Percentiles rank a stretch among this genome's conserved stretches.
Conservation (phyloP, 2,113 vertebrate genomes). For the Promerops cafer region DNA sequence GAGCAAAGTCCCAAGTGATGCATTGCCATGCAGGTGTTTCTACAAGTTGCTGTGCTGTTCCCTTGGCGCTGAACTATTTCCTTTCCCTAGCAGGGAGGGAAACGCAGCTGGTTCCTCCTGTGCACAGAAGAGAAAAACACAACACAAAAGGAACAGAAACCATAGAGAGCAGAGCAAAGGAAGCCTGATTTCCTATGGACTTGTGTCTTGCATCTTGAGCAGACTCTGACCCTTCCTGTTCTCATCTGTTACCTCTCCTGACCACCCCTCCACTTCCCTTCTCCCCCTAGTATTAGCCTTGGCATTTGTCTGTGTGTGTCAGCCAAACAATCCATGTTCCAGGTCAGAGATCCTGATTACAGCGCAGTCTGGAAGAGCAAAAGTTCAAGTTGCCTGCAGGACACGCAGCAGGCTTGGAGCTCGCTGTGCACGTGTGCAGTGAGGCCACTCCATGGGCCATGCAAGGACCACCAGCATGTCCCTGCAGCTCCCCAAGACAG, state of each 20-base stretch:
- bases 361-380: neutral
- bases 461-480: neutral
- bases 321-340: neutral
- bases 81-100: slow-evolving; percentile 33
- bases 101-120: slow-evolving; percentile 39
- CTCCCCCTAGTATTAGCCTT: neutral
- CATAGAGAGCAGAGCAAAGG: slow-evolving; percentile 18
- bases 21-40: slow-evolving; percentile 37
- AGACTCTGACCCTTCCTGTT: slow-evolving; percentile 27
- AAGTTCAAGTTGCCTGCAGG: neutral
- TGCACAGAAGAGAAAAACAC: neutral
- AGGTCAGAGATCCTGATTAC: slow-evolving; percentile 8
- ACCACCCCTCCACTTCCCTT: neutral
- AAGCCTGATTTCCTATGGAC: slow-evolving; percentile 45
- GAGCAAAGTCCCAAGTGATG: neutral
- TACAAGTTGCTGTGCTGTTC: neutral
- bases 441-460: neutral
- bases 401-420: rapidly evolving
- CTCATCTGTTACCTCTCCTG: neutral
- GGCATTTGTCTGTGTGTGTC: slow-evolving; percentile 1
- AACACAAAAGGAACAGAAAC: slow-evolving; percentile 41
- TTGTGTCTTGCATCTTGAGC: neutral
- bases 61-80: slow-evolving; percentile 25
- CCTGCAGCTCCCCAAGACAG: neutral
- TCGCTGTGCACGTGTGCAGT: rapidly evolving